Evolutionary conservation across 2,888 invertebrate genomes (phyloP), one percentile per base, ranked within the genome.

Genomic region (Epirrita christyi): DNA sequence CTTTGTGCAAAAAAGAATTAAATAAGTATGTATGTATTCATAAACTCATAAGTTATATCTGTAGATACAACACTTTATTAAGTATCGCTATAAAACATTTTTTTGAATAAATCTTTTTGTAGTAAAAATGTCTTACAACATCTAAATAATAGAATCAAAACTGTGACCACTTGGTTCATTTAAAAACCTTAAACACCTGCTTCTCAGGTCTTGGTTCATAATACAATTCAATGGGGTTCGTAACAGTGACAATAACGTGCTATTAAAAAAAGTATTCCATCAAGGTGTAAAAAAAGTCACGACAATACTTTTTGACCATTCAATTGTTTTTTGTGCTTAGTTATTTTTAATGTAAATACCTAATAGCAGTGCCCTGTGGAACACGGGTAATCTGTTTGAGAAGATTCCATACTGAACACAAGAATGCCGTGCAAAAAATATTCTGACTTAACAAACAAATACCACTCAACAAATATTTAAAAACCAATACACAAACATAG

Each of bases 381-480:
- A 13, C 2, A 11, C n/a, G 27, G 0, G 4, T 50, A 29, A 5
- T 27, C 10, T 43, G 6, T 32, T 21, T 34, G 5, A 9, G 32
- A 13, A 44, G 14, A 44, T 44, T 44, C 37, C 43, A 40, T 41
- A 15, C 8, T 40, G 15, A 11, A 41, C 41, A 41, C 45, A 49
- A 51, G 55, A 47, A 55, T 51, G 51, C 54, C 9, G 29, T 51
- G 55, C 55, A 49, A 59, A 59, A 59, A 59, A 55, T 50, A 59
- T 43, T 40, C 38, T 40, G 43, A 50, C 42, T 50, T 42, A 10
- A 36, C 59, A 51, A 59, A 59, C 55, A 55, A 55, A 55, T 38
- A 51, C 37, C 55, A 59, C 59, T 59, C 55, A 59, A 51, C 59
- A 55, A 59, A 59, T 59, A 59, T 59, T 55, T 55, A 50, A 47